A percentile compares a stretch with the other conserved stretches of the same genome.
phyloP scores from a whole-genome alignment of 1,140 invertebrate genomes.

The Musca domestica region DNA sequence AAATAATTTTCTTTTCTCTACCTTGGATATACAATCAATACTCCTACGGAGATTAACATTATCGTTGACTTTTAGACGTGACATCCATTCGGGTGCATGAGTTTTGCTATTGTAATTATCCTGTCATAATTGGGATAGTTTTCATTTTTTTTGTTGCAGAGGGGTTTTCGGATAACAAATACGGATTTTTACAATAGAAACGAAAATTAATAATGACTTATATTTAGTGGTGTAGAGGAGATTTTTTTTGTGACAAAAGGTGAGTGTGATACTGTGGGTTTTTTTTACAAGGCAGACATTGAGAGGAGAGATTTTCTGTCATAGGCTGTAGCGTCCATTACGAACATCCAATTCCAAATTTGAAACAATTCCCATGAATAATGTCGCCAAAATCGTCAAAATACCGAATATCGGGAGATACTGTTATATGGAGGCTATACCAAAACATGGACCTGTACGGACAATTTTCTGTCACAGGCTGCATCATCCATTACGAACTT shows the following conservation, averaged over 20 bases:
- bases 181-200: background rate
- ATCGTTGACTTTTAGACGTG: slow-evolving; percentile 59
- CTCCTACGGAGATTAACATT: slow-evolving; percentile 62
- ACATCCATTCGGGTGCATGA: slow-evolving; percentile 66
- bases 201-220: background rate
- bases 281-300: too few species aligned
- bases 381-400: too few species aligned
- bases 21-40: slow-evolving; percentile 68
- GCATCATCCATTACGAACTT: too few species aligned
- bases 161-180: too few species aligned
- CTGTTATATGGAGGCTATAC: too few species aligned
- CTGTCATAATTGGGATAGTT: slow-evolving; percentile 29
- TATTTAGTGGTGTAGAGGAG: background rate
- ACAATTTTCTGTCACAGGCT: too few species aligned
- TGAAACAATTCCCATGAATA: too few species aligned
- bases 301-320: too few species aligned
- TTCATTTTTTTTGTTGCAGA: background rate
- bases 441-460: too few species aligned
- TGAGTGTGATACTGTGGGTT: background rate
- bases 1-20: slow-evolving; percentile 40
- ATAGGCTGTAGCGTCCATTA: too few species aligned
- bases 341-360: too few species aligned
- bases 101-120: slow-evolving; percentile 53
- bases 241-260: background rate
- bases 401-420: too few species aligned